These are phyloP conservation scores for Neoscelio sp. DNA, from an alignment of 2,888 invertebrate genomes.

Conservation along the genomic window DNA sequence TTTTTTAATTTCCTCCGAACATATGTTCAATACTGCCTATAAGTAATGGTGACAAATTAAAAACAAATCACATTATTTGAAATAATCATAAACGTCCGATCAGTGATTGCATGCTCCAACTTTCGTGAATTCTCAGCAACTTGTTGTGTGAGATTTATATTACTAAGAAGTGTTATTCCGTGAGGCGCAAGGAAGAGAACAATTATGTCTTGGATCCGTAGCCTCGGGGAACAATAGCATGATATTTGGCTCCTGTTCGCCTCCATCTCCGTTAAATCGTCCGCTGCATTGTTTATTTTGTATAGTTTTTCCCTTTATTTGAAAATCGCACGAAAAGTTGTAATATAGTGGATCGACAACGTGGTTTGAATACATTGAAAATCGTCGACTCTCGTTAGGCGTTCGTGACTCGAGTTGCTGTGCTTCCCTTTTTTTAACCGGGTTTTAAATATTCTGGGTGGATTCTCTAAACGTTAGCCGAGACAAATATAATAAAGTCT, in stretches of 20 bases:
- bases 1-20: too few relatives aligned
- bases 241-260: conserved; percentile 28
- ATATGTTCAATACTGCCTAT: too few relatives aligned
- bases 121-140: conserved; percentile 48
- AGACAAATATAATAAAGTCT: conserved; percentile 51
- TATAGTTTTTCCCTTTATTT: conserved; percentile 31
- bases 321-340: conserved; percentile 40
- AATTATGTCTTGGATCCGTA: conserved; percentile 40
- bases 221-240: conserved; percentile 54
- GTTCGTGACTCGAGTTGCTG: conserved; percentile 5
- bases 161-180: conserved; percentile 38
- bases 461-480: conserved; percentile 31
- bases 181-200: conserved; percentile 11
- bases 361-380: conserved; percentile 52
- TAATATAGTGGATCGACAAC: conserved; percentile 49
- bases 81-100: conserved; percentile 19
- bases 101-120: conserved; percentile 23
- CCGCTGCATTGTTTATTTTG: conserved; percentile 53
- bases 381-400: conserved; percentile 15
- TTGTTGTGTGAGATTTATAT: conserved; percentile 60
- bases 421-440: conserved; percentile 7
- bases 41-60: too few relatives aligned
- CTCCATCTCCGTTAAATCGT: conserved; percentile 21
- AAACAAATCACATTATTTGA: too few relatives aligned
- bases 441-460: conserved; percentile 43